Evolutionary conservation across 2,888 invertebrate genomes (phyloP), one percentile per base, ranked within the genome.

Genomic region (Glomeris marginata): DNA sequence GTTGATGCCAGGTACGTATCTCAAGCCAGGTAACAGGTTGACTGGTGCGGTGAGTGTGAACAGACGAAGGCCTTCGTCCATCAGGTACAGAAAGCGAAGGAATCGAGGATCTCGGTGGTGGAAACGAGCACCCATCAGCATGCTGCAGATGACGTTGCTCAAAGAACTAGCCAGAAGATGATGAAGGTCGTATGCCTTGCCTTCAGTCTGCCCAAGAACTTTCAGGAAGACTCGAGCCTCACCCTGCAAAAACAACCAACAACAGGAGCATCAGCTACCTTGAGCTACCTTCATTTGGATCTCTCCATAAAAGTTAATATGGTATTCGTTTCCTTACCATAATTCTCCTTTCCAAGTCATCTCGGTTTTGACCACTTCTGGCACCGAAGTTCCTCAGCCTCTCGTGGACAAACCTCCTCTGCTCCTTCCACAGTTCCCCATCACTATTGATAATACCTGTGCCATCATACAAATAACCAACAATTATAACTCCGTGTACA

Each of bases 131-230:
- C 85, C 84, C 90, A 91, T 90, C 61, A 88, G 77, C 58, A 90
- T 77, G 55, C 84, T 82, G 67, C 90, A 88, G 58, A 91, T 88
- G 3, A 91, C 87, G 68, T 91, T 91, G 62, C 84, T 85, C 57
- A 88, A 81, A 33, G 84, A 80, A 57, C 86, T 75, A 38, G 85
- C 81, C 47, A 91, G 74, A 18, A 78, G 71, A 8, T 81, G 78
- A 47, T 83, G 83, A 49, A 86, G 70, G 62, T 84, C 81, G 38
- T 80, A 74, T 1, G 86, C 75, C 35, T 74, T 72, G n/a, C 80
- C 79, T 54, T 77, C 74, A 47, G 76, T 70, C 4, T 72, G 70
- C 49, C 75, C 74, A 51, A 87, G 64, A 49, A 77, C 77, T 35
- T 72, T 69, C 45, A 88, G 73, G 57, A 85, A 77, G 54, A 78